phyloP scores from a whole-genome alignment of 2,797 vertebrate species.

The Loris lydekkerianus region DNA sequence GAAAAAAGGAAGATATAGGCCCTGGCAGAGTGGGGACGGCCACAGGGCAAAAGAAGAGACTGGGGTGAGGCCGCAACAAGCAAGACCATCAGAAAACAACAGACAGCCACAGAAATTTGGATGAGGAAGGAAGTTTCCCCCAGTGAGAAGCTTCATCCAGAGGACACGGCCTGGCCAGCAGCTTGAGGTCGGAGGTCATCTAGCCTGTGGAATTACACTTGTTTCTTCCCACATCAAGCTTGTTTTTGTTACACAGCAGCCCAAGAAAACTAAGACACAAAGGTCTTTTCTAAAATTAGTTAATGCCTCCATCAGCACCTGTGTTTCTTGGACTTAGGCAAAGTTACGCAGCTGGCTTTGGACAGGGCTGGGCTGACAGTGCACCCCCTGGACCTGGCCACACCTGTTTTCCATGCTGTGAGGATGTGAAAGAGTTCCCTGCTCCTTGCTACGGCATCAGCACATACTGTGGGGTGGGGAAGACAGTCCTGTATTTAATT shows the following conservation, averaged over 20 bases:
- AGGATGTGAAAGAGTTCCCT: fast-evolving
- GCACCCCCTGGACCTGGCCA: fast-evolving
- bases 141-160: fast-evolving
- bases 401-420: fast-evolving
- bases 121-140: fast-evolving
- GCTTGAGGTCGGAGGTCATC: not conserved
- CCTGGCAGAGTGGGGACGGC: fast-evolving
- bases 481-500: not conserved
- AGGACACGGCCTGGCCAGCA: fast-evolving
- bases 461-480: fast-evolving
- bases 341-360: fast-evolving
- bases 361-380: not conserved
- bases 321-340: fast-evolving
- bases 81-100: fast-evolving
- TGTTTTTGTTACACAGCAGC: not conserved
- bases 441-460: fast-evolving
- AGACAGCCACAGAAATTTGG: too few relatives aligned
- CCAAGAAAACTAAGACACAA: too few relatives aligned
- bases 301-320: too few relatives aligned
- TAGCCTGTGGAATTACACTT: not conserved
- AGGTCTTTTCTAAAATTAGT: not conserved
- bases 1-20: not conserved
- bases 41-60: fast-evolving
- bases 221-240: not conserved
- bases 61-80: fast-evolving